Evolutionary conservation across 2,888 invertebrate species (phyloP).

Genomic region (Trissonchulus sp.): DNA sequence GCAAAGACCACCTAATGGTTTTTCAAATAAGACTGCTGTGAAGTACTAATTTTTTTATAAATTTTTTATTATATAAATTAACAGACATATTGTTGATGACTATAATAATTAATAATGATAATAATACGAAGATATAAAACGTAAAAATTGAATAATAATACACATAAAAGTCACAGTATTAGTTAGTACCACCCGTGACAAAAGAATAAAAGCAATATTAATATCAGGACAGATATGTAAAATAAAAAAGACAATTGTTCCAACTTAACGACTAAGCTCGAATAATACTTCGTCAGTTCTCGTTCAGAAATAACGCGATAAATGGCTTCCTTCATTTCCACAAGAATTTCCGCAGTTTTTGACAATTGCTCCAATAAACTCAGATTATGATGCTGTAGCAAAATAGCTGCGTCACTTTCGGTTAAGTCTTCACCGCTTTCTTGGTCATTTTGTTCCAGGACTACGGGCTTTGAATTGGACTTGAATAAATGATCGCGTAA

Average conservation of each 20-base stretch:
- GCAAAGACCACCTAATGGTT: too few species aligned
- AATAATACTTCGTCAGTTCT: conserved; percentile 44
- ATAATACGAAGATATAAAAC: too few species aligned
- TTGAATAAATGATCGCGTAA: background rate
- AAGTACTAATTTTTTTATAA: too few species aligned
- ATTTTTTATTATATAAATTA: too few species aligned
- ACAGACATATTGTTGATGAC: too few species aligned
- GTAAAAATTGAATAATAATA: too few species aligned
- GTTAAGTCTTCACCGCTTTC: background rate
- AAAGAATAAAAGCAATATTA: conserved; percentile 48
- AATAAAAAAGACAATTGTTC: conserved; percentile 47
- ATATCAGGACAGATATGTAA: conserved; percentile 45
- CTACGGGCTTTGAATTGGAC: background rate
- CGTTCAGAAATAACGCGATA: conserved; percentile 39
- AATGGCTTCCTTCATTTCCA: background rate
- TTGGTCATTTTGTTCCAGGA: background rate
- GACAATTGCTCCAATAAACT: background rate
- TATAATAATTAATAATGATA: too few species aligned
- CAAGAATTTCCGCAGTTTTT: background rate
- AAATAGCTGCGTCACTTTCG: background rate
- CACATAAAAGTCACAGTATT: too few species aligned
- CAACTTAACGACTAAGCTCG: conserved; percentile 44
- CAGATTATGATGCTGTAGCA: background rate
- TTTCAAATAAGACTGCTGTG: too few species aligned
- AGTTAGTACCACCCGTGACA: conserved; percentile 47